Evolutionary conservation across 2,113 vertebrate species (phyloP).

Genomic region (Odocoileus virginianus): DNA sequence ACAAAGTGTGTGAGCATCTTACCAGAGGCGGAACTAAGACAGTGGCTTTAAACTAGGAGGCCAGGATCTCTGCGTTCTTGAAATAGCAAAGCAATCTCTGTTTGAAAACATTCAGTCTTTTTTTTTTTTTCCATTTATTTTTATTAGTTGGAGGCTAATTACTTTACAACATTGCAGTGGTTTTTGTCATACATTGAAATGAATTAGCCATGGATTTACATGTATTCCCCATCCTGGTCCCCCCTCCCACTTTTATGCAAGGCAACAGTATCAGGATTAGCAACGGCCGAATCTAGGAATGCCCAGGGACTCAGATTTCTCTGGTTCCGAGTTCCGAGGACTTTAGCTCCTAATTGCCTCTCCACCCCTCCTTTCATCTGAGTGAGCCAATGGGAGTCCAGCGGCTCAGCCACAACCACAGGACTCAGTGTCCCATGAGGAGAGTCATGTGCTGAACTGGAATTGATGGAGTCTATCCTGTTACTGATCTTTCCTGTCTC

Average conservation of each 20-base stretch:
- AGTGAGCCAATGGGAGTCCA: background rate
- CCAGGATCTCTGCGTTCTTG: background rate
- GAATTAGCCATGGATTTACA: too few relatives aligned
- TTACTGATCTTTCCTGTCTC: background rate
- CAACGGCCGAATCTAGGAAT: background rate
- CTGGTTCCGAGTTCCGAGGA: background rate
- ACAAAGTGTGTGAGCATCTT: background rate
- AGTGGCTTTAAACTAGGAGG: slow-evolving; percentile 5
- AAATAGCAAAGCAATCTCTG: background rate
- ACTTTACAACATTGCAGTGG: too few relatives aligned
- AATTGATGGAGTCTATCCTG: background rate
- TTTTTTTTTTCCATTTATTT: too few relatives aligned
- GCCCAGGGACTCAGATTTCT: background rate
- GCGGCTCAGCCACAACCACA: background rate
- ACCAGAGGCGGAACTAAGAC: background rate
- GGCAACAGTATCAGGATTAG: background rate
- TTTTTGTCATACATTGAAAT: too few relatives aligned
- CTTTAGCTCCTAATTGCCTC: background rate
- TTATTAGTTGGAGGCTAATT: too few relatives aligned
- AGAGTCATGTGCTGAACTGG: background rate
- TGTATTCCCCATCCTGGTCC: too few relatives aligned
- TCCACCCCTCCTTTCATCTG: background rate
- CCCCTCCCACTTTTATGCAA: background rate
- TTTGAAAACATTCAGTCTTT: background rate
- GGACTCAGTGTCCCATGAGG: background rate